phyloP scores from a whole-genome alignment of 23 tunicate genomes.

The Halocynthia aurantium region DNA sequence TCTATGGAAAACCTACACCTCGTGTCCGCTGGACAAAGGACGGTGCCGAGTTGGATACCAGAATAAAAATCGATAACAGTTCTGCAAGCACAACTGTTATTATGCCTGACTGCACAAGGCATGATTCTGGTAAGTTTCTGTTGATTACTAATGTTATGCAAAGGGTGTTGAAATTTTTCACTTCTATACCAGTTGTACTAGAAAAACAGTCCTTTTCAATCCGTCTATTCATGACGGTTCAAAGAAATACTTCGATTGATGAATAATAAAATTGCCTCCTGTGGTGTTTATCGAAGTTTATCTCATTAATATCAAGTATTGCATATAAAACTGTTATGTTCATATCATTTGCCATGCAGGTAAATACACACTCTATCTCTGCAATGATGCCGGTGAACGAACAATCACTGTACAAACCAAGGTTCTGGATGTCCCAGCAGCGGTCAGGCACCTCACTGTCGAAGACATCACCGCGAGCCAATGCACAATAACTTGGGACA shows the following conservation, averaged over 20 bases:
- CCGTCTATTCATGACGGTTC: neutral
- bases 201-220: too few species aligned
- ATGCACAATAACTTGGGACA: constrained; percentile 78
- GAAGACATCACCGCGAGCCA: constrained; percentile 61
- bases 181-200: too few species aligned
- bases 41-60: constrained; percentile 36
- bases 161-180: too few species aligned
- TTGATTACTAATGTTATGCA: too few species aligned
- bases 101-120: constrained; percentile 47
- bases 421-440: constrained; percentile 84
- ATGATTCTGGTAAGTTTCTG: constrained; percentile 51
- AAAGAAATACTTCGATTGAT: too few species aligned
- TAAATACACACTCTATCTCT: constrained; percentile 40
- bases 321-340: neutral
- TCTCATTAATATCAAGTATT: neutral
- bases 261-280: too few species aligned
- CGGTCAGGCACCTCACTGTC: constrained; percentile 59
- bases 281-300: too few species aligned
- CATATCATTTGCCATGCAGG: constrained; percentile 27
- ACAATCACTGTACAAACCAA: constrained; percentile 56
- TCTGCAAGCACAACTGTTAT: constrained; percentile 25
- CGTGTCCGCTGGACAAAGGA: constrained; percentile 13
- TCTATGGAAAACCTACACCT: constrained; percentile 30
- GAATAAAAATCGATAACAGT: constrained; percentile 23
- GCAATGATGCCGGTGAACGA: constrained; percentile 93